Percentiles rank a stretch among this genome's conserved stretches.
phyloP scores from a whole-genome alignment of 1,140 invertebrate genomes.

The Cyclina sinensis region DNA sequence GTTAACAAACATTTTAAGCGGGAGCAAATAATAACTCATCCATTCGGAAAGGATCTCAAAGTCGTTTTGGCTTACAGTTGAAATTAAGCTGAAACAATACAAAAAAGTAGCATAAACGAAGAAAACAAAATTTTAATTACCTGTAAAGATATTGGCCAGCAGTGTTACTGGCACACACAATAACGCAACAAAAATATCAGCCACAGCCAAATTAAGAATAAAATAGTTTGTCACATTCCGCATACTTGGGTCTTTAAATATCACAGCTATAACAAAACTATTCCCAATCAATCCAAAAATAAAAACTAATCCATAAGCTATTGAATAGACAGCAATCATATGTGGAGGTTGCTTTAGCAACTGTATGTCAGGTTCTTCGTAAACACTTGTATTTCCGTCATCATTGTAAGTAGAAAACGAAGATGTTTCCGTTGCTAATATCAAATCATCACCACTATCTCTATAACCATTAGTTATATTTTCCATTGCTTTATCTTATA shows the following conservation, averaged over 20 bases:
- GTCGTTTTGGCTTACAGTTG: no score
- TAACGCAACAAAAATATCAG: slow-evolving; percentile 96
- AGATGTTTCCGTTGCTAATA: slow-evolving; percentile 1
- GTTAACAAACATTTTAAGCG: no score
- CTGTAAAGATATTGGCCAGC: slow-evolving; percentile 45
- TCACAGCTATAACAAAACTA: slow-evolving; percentile 94
- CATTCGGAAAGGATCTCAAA: no score
- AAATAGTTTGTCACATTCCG: no score
- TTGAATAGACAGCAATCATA: slow-evolving; percentile 48
- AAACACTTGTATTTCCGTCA: slow-evolving; percentile 29
- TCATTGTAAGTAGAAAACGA: not conserved
- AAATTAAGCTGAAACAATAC: no score
- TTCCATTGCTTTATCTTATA: no score
- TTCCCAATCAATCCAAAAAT: slow-evolving; percentile 89
- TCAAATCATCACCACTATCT: no score
- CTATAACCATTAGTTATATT: no score
- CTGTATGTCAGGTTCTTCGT: not conserved
- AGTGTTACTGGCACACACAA: slow-evolving; percentile 86
- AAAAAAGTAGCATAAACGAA: no score
- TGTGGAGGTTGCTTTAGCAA: slow-evolving; percentile 50
- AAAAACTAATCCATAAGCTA: slow-evolving; percentile 62
- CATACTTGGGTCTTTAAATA: slow-evolving; percentile 93
- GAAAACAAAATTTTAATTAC: not conserved
- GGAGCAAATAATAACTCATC: no score
- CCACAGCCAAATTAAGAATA: no score